Evolutionary conservation across 2,888 invertebrate species (phyloP).

Genomic region (Thelaira solivaga): DNA sequence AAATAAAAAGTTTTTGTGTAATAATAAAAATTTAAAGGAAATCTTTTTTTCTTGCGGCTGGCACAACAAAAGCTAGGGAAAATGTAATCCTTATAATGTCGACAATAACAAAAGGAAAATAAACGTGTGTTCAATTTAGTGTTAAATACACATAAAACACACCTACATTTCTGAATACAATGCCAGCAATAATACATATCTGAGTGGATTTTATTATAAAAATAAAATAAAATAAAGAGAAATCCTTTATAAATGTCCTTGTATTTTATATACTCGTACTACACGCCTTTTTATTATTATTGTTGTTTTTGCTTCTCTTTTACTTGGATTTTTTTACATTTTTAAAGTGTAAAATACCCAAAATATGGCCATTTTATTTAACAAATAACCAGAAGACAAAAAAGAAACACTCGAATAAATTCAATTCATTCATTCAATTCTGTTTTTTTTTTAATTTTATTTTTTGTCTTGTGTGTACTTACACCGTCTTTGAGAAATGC

Average conservation of each 20-base stretch:
- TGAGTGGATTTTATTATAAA: not conserved
- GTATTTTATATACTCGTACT: not conserved
- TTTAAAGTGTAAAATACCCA: constrained; percentile 35
- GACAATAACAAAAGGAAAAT: not conserved
- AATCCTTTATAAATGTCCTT: constrained; percentile 44
- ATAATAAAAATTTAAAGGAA: constrained; percentile 55
- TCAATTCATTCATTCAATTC: no score
- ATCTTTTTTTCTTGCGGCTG: constrained; percentile 26
- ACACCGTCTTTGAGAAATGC: not conserved
- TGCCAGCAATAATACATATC: not conserved
- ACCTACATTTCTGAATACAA: not conserved
- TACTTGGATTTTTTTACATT: not conserved
- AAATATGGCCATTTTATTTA: constrained; percentile 36
- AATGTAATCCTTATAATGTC: constrained; percentile 35
- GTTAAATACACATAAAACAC: constrained; percentile 16
- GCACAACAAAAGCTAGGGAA: constrained; percentile 12
- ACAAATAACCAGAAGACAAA: not conserved
- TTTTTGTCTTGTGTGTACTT: not conserved
- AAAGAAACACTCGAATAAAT: constrained; percentile 40
- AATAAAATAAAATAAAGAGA: not conserved
- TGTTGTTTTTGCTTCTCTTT: not conserved
- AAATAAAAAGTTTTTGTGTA: not conserved
- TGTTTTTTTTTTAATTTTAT: not conserved
- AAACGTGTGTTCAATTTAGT: constrained; percentile 59
- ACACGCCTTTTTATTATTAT: not conserved